These are phyloP conservation scores for Parambassis ranga DNA, from an alignment of 2,797 vertebrate genomes.

Conservation along the genomic window DNA sequence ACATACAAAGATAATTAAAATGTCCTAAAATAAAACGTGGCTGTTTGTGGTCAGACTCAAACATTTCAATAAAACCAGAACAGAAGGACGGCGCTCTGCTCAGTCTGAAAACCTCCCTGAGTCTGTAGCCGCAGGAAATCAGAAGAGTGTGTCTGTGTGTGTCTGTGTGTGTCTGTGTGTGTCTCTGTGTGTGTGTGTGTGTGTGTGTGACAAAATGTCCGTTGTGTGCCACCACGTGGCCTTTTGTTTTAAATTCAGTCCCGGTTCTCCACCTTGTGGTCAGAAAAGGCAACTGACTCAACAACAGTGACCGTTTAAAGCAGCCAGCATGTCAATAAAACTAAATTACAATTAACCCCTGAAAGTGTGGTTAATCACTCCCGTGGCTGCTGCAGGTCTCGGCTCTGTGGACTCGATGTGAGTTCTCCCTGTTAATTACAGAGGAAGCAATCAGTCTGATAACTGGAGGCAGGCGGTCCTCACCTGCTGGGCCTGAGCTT, in stretches of 20 bases:
- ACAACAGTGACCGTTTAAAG: background rate
- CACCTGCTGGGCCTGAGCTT: no score
- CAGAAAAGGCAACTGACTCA: background rate
- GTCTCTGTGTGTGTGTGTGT: background rate
- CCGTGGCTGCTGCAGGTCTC: background rate
- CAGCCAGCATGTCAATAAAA: background rate
- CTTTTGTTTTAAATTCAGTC: background rate
- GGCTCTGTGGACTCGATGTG: background rate
- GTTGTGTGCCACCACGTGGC: constrained; percentile 21
- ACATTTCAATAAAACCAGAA: background rate
- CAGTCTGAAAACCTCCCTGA: background rate
- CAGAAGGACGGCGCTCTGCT: background rate
- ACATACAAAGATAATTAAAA: no score
- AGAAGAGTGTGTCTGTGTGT: no score
- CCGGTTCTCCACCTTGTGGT: constrained; percentile 58
- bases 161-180: background rate
- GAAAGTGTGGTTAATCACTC: background rate
- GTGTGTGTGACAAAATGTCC: constrained; percentile 51
- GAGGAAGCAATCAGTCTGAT: background rate
- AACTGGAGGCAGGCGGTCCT: background rate
- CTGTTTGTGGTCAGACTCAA: background rate
- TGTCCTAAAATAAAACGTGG: background rate
- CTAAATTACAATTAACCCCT: background rate
- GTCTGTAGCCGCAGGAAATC: constrained; percentile 30
- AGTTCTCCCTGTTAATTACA: background rate